These are phyloP conservation scores for Catocala fraxini DNA, from an alignment of 2,888 invertebrate genomes.

Conservation along the genomic window DNA sequence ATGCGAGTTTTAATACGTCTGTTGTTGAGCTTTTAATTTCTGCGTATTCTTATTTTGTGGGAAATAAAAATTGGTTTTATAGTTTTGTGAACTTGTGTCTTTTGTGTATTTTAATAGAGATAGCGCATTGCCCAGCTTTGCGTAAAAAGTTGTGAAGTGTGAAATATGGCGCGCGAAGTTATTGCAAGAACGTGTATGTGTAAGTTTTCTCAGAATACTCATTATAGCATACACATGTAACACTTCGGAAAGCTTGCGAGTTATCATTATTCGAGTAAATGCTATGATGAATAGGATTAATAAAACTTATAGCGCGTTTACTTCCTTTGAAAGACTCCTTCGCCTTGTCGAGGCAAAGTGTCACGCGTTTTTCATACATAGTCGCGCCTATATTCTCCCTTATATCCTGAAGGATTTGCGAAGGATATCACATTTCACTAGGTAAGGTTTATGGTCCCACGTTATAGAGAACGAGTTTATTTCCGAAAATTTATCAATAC, in stretches of 20 bases:
- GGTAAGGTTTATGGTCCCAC: too few species aligned
- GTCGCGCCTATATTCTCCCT: too few species aligned
- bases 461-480: too few species aligned
- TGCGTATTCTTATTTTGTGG: conserved; percentile 17
- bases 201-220: conserved; percentile 4
- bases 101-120: conserved; percentile 38
- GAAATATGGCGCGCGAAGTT: conserved; percentile 30
- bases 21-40: conserved; percentile 32
- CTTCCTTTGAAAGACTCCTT: too few species aligned
- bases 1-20: conserved; percentile 38
- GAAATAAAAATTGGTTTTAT: conserved; percentile 29
- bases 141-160: conserved; percentile 27
- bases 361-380: too few species aligned
- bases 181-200: not conserved
- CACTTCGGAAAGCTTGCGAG: not conserved
- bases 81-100: conserved; percentile 35
- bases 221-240: conserved; percentile 6
- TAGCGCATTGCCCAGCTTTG: conserved; percentile 19
- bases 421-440: too few species aligned
- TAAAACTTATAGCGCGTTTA: not conserved
- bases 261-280: conserved; percentile 2
- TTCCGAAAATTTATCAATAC: too few species aligned
- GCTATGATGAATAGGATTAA: not conserved
- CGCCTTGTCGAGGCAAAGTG: too few species aligned
- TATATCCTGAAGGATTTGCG: too few species aligned